Base-by-base conservation (phyloP, 2,888 invertebrate species). In the Achlya flavicornis region DNA sequence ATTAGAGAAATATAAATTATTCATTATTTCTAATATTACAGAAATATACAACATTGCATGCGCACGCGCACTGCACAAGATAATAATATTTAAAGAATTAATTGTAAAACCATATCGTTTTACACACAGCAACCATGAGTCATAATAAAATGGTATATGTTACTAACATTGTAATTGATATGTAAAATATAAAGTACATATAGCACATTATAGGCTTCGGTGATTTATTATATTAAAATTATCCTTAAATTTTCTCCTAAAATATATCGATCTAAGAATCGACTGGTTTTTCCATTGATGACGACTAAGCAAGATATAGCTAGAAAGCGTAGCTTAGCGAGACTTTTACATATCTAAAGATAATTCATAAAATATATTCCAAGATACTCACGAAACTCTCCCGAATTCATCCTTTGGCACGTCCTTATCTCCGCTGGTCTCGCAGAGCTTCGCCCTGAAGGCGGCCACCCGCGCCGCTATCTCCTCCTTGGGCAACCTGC, bases 371-470 rank as follows among this genome's bases (percentile, higher is more conserved):
- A 41, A 41, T 43, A 46, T 46, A 6, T n/a, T 7, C n/a, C n/a
- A 43, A n/a, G 6, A 46, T 78, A 92, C 91, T 94, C 76, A 92
- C 94, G 95, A 94, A 81, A 97, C 95, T 89, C 98, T 95, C 63
- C 98, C 98, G 91, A 96, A 97, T 90, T 98, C 97, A 94, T 98
- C 98, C 78, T 95, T 94, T 59, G 96, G 94, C 79, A 95, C 93
- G 80, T 96, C 90, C 81, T 92, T 94, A 57, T 92, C 91, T 84
- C 82, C 89, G 86, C 82, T 92, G 58, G 85, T 94, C 95, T 86
- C 97, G 89, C 97, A 95, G 80, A 99, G 94, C 95, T 98, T 97
- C 79, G 96, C 96, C 66, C 99, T 95, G 92, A 98, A 99, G 63
- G 97, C 96, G 66, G 97, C 96, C 72, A 99, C 97, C 84, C 98